Percentiles rank a stretch among this genome's conserved stretches.
Conservation (phyloP, 1,140 invertebrate species). For the Caenorhabditis tropicalis region DNA sequence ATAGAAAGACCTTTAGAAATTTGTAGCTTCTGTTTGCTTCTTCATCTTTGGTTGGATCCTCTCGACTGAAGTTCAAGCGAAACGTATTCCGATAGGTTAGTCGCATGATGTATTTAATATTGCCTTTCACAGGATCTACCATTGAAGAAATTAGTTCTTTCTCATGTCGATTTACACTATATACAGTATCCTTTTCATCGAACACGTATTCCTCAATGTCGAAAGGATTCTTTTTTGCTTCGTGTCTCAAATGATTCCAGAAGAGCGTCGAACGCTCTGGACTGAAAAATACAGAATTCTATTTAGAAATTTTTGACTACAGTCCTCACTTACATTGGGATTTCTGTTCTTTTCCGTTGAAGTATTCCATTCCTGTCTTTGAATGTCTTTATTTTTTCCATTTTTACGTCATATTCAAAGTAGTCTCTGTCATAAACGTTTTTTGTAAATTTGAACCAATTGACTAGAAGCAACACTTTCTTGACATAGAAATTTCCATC, state of each 20-base stretch:
- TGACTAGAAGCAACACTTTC: background rate
- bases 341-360: background rate
- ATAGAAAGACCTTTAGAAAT: background rate
- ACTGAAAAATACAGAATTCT: background rate
- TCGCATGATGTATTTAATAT: background rate
- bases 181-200: background rate
- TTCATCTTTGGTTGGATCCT: background rate
- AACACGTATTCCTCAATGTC: constrained; percentile 2
- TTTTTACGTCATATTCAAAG: background rate
- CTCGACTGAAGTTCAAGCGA: background rate
- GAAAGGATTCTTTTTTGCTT: background rate
- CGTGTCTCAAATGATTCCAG: background rate
- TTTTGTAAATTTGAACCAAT: background rate
- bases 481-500: background rate
- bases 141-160: background rate
- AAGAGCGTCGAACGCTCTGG: background rate
- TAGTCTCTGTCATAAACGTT: constrained; percentile 12
- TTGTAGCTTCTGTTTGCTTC: constrained; percentile 9
- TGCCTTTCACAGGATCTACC: background rate
- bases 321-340: background rate
- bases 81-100: background rate
- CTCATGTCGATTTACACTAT: background rate
- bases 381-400: background rate
- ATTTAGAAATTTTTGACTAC: background rate
- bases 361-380: background rate